Base-by-base conservation (phyloP, 2,888 invertebrate species). In the Pterostichus madidus region DNA sequence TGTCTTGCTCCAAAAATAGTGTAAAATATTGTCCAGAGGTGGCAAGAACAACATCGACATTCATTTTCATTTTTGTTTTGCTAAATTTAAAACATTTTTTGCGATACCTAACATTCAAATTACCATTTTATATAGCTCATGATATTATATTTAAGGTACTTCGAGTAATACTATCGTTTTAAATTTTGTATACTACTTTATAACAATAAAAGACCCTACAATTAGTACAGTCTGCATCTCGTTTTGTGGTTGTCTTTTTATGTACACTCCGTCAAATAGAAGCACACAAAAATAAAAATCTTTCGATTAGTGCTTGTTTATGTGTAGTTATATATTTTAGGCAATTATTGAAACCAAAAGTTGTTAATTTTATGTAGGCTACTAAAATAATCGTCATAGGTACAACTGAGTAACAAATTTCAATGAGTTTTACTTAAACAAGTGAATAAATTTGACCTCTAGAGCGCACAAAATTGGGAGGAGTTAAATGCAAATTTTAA, bases 371-470 rank as follows among this genome's bases (percentile, higher is more conserved):
- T 31, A 81, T 59, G 81, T 81, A 56, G 39, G 56, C 17, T 31
- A 71, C 7, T 10, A 35, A 49, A 71, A 32, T n/a, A 56, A 32
- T 17, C 35, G 49, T 56, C 39, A 46, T 71, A 61, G 10, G 59
- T 53, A 75, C 39, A 81, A 81, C 59, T 75, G 39, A 59, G 75
- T 61, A 59, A 56, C 39, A 39, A 73, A 49, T 81, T 68, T 68
- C 35, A 71, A 73, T 80, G 73, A 64, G 39, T 75, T 81, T 75
- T 75, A 61, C 59, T 81, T 80, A 11, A 49, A 75, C 68, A 83
- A 83, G 83, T 77, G 83, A 76, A 83, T 83, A 83, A 82, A 83
- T 83, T 83, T 83, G 83, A 83, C 83, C 83, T 83, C 83, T 77
- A 83, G 77, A 83, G 52, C 83, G 53, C 77, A 83, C 68, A 68